Evolutionary conservation across 2,888 invertebrate species (phyloP), one percentile per base, ranked within the genome.

Genomic region (Drosophila maculinotata): DNA sequence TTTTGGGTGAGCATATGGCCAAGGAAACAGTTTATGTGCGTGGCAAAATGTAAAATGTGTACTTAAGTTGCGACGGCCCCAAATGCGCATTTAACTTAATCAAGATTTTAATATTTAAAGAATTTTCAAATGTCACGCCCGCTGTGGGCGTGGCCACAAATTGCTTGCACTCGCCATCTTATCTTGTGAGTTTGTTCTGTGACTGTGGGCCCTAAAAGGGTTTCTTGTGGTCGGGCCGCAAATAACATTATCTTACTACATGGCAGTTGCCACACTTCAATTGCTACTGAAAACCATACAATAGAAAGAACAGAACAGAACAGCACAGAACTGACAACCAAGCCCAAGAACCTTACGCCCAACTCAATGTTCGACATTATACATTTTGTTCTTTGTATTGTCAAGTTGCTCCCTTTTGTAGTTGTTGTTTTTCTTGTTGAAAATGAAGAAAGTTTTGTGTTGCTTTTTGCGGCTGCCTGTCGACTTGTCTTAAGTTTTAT

Each of bases 101-200:
- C 89, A 89, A 89, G 89, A 89, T 89, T 89, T 90, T 87, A 89
- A 89, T 89, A 89, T 88, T 89, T 89, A 88, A 89, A 86, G 76
- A 81, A 81, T 76, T 80, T 84, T 38, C 64, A 69, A 69, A 76
- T 60, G 68, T 58, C 68, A 64, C 41, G 64, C 44, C 66, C 23
- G 15, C 7, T 10, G 4, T 49, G 45, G 36, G 44, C 60, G 47
- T 54, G 39, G 45, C 47, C 54, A 59, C 66, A 72, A 77, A 80
- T 69, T 52, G 65, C 57, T 47, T 15, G 31, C 41, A 17, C 44
- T 33, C 33, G 41, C 26, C 51, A 57, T 58, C 45, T 71, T 69
- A 65, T 70, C 59, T 59, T 45, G 36, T 62, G 42, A 54, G 42
- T n/a, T n/a, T n/a, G 31, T 35, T 42, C 25, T 38, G 39, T 56